phyloP scores from a whole-genome alignment of 2,797 vertebrate genomes.

The Rhodeus uyekii region DNA sequence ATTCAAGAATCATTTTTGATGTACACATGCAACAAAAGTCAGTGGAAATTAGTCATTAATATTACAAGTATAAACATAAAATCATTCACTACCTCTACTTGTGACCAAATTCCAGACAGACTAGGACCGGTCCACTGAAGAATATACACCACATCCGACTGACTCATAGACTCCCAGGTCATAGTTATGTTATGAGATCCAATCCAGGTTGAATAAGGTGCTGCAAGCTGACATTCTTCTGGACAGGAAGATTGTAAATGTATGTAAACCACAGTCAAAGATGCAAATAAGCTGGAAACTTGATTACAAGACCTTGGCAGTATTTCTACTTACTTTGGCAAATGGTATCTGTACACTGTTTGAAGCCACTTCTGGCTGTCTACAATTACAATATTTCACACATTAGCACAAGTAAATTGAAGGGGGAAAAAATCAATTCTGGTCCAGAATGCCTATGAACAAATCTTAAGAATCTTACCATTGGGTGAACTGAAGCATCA shows the following conservation, averaged over 20 bases:
- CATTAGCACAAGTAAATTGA: slow-evolving; percentile 2
- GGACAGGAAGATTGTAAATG: background rate
- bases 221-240: slow-evolving; percentile 62
- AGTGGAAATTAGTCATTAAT: background rate
- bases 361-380: slow-evolving; percentile 1
- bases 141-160: slow-evolving; percentile 72
- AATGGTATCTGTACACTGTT: background rate
- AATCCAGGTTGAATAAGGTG: slow-evolving; percentile 73
- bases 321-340: slow-evolving; percentile 27
- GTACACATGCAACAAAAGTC: background rate
- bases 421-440: background rate
- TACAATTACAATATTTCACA: slow-evolving; percentile 19
- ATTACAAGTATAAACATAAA: background rate
- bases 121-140: slow-evolving; percentile 74
- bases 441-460: background rate
- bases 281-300: background rate
- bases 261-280: background rate
- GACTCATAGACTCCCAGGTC: slow-evolving; percentile 71
- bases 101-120: slow-evolving; percentile 72
- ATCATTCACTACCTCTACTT: slow-evolving; percentile 67
- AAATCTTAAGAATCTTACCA: slow-evolving; percentile 19
- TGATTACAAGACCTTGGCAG: background rate
- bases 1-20: background rate
- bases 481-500: slow-evolving; percentile 24
- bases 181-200: slow-evolving; percentile 68